Evolutionary conservation across 2,797 vertebrate genomes (phyloP).

Genomic region (Simalia tracyae): DNA sequence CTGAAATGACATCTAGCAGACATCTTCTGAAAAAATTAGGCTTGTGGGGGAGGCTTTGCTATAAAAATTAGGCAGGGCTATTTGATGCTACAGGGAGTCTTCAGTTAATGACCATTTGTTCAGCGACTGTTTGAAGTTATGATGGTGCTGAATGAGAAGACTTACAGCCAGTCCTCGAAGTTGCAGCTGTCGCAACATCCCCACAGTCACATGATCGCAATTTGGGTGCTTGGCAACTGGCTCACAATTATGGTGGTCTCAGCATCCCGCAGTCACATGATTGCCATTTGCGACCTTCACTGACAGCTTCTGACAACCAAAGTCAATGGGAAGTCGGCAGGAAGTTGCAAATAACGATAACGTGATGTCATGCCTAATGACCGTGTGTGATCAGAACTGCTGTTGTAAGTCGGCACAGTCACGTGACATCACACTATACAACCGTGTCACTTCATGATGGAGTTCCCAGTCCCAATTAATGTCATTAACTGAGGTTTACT

Average conservation of each 20-base stretch:
- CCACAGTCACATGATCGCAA: not conserved
- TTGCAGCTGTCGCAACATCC: not conserved
- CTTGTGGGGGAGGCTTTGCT: not conserved
- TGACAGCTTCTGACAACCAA: not conserved
- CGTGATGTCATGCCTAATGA: not conserved
- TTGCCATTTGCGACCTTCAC: not conserved
- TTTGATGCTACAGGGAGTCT: not conserved
- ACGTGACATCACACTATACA: not conserved
- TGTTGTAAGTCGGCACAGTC: not conserved
- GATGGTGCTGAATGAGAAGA: not conserved
- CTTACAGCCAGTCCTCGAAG: not conserved
- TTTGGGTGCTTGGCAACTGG: not conserved
- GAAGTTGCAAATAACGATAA: not conserved
- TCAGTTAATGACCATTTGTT: not conserved
- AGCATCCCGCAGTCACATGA: too few species aligned
- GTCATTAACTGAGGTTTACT: not conserved
- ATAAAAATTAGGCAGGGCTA: not conserved
- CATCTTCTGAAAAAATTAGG: not conserved
- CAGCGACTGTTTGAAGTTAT: not conserved
- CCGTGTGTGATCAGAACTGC: not conserved
- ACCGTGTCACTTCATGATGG: not conserved
- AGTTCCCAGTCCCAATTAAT: not conserved
- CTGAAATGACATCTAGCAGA: not conserved
- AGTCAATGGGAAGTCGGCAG: not conserved
- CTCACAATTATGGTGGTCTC: not conserved